phyloP scores from a whole-genome alignment of 2,113 vertebrate genomes.

The Ictidomys tridecemlineatus region DNA sequence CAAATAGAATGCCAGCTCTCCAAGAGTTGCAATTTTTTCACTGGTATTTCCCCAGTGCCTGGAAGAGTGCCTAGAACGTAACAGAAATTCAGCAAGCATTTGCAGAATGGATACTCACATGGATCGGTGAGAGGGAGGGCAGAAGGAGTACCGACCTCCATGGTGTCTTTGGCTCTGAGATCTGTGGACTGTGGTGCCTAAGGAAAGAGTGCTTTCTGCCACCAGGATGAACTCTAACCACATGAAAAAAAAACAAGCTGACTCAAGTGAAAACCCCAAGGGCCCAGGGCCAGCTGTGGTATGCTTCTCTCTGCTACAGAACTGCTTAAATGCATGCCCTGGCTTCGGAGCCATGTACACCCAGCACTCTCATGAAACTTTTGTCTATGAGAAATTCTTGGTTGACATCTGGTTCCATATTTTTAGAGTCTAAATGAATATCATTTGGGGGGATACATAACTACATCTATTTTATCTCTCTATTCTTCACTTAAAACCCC shows the following conservation, averaged over 20 bases:
- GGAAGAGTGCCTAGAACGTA: neutral
- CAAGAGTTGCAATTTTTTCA: neutral
- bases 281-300: neutral
- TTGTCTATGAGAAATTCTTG: neutral
- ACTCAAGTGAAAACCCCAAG: neutral
- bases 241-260: neutral
- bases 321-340: neutral
- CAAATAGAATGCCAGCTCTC: neutral
- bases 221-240: neutral
- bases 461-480: neutral
- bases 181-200: neutral
- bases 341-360: neutral
- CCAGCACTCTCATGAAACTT: neutral
- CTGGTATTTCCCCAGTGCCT: neutral
- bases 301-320: neutral
- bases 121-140: no score
- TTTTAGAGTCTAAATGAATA: slow-evolving; percentile 7
- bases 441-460: neutral
- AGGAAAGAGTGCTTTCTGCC: neutral
- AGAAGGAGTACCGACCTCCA: accelerated
- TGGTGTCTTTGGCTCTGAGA: neutral
- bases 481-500: neutral
- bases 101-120: neutral
- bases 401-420: neutral
- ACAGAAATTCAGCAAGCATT: neutral